Evolutionary conservation across 2,113 vertebrate genomes (phyloP), one percentile per base, ranked within the genome.

Genomic region (Paramisgurnus dabryanus): DNA sequence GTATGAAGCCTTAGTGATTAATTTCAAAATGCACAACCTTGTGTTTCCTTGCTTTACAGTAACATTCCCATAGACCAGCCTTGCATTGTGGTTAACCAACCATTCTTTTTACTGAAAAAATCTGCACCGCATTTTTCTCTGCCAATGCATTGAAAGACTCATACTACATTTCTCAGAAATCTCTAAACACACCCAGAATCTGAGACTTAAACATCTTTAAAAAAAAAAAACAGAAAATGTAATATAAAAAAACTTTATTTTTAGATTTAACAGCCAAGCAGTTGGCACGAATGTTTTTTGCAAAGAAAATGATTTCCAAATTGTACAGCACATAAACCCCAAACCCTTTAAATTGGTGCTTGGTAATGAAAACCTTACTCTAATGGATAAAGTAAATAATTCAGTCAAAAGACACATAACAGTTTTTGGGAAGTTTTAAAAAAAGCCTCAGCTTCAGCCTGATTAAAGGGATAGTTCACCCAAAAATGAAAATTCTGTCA

Each of bases 271-370:
- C 13, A 7, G 13, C 6, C 13, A 8, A 6, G 58, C 8, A 7
- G 63, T 49, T 53, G 61, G 55, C 73, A 60, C 15, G 50, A 75
- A 65, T 76, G 50, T 73, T 45, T 77, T 64, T 53, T 67, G 67
- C 73, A 75, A 58, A 49, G 13, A 58, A 49, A 41, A 47, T 39
- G 58, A 64, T 57, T 69, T 80, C 71, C 17, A 68, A 49, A 27
- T 45, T 67, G 34, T 72, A 43, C 78, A 80, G 55, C 73, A 82
- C 39, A 82, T 64, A 64, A 85, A 80, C 27, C 49, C 73, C 60
- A 76, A 76, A 80, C 63, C 41, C 60, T 49, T 15, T 34, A 39
- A 15, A 15, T 40, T 39, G 27, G 27, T 63, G 58, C 47, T 60
- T 12, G 67, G 50, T 58, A 63, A 68, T 18, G 9, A 64, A 57